phyloP scores from a whole-genome alignment of 2,888 invertebrate genomes.

The Lissonota sp. region DNA sequence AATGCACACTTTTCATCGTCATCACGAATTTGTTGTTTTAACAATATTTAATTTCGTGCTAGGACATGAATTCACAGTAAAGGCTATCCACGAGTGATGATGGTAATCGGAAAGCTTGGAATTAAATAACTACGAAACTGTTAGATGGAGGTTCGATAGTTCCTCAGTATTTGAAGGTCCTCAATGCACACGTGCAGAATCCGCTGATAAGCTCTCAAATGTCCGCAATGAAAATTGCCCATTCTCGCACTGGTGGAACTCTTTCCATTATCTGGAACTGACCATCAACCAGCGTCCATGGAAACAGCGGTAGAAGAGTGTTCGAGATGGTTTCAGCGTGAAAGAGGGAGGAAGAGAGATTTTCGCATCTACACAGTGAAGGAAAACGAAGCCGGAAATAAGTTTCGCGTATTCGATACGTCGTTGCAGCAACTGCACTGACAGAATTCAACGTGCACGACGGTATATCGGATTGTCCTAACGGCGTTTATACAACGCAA shows the following conservation, averaged over 20 bases:
- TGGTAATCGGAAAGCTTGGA: no score
- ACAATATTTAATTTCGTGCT: no score
- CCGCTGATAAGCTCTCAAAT: not conserved
- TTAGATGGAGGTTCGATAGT: no score
- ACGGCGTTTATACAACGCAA: conserved; percentile 19
- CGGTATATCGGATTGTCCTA: conserved; percentile 34
- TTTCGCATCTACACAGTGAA: conserved; percentile 25
- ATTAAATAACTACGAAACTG: no score
- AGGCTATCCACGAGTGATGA: no score
- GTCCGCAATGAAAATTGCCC: conserved; percentile 20
- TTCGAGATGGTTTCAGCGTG: conserved; percentile 33
- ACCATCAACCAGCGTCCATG: no score
- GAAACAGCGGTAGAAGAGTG: not conserved
- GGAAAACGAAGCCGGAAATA: conserved; percentile 55
- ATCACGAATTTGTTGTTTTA: no score
- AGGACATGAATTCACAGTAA: no score
- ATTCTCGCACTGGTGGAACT: not conserved
- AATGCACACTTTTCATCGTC: not conserved
- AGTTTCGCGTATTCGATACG: conserved; percentile 46
- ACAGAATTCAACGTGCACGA: not conserved
- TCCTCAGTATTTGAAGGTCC: no score
- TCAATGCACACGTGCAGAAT: no score
- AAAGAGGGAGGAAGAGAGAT: conserved; percentile 16
- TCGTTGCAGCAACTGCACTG: not conserved
- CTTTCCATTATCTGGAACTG: conserved; percentile 1